Percentiles rank a stretch among this genome's conserved stretches.
Conservation (phyloP, 2,113 vertebrate genomes). For the Spea multiplicata region DNA sequence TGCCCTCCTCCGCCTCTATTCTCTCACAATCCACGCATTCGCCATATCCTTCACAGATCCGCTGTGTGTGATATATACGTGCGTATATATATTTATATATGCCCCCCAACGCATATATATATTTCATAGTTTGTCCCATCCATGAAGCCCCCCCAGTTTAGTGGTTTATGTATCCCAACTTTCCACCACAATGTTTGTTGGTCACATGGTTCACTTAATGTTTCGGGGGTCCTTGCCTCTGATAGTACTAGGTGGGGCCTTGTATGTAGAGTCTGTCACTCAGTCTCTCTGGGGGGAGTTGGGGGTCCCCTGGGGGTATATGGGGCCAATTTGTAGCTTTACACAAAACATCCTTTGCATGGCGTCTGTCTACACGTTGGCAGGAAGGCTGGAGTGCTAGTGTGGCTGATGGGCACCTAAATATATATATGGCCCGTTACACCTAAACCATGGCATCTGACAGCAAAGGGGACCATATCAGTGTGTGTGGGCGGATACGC, state of each 20-base stretch:
- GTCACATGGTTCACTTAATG: constrained; percentile 12
- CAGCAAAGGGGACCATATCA: too few species aligned
- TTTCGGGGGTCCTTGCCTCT: background rate
- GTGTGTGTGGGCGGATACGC: too few species aligned
- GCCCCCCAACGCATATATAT: too few species aligned
- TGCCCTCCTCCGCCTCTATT: background rate
- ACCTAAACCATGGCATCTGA: too few species aligned
- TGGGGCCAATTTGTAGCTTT: background rate
- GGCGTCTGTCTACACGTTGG: background rate
- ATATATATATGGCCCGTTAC: too few species aligned
- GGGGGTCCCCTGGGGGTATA: background rate
- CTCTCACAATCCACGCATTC: background rate
- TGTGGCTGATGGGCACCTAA: background rate
- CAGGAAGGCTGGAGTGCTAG: constrained; percentile 29
- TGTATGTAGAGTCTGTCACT: background rate
- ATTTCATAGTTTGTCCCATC: too few species aligned
- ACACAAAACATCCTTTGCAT: constrained; percentile 16
- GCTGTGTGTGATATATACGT: background rate
- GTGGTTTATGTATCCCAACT: background rate
- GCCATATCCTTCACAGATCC: background rate
- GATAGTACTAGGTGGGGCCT: background rate
- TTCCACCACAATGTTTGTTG: background rate
- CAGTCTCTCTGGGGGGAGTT: background rate
- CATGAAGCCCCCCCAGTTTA: too few species aligned
- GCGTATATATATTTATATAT: background rate